Conservation (phyloP, 2,888 invertebrate genomes). For the Athrips mouffetella region DNA sequence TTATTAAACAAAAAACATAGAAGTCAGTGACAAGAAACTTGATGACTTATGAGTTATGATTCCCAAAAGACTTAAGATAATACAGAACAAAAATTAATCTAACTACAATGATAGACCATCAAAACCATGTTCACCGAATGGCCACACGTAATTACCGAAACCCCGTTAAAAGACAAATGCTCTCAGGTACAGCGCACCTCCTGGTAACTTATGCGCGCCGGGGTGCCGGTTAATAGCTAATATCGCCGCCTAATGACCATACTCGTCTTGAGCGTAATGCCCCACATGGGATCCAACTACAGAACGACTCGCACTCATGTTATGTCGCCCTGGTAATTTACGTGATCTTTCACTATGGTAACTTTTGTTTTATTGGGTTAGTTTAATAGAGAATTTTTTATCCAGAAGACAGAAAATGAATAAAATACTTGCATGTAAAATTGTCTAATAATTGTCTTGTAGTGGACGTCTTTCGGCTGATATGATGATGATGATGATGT, state of each 20-base stretch:
- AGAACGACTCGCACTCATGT: constrained; percentile 42
- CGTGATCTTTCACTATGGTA: constrained; percentile 32
- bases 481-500: no score
- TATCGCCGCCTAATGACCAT: constrained; percentile 76
- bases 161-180: constrained; percentile 57
- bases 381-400: background rate
- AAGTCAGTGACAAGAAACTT: no score
- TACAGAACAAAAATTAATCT: background rate
- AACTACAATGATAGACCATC: background rate
- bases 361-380: constrained; percentile 22
- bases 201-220: constrained; percentile 59
- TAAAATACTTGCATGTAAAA: no score
- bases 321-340: constrained; percentile 42
- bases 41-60: background rate
- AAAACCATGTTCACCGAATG: background rate
- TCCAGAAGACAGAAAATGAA: no score
- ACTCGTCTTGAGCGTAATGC: constrained; percentile 70
- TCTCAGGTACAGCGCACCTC: constrained; percentile 32
- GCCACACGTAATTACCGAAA: constrained; percentile 34
- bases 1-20: no score
- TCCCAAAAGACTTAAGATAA: background rate
- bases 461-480: no score
- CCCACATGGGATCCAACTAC: constrained; percentile 59
- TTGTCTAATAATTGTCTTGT: no score
- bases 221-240: constrained; percentile 75